Conservation (phyloP, 2,888 invertebrate species). For the Leptogaster cylindrica region DNA sequence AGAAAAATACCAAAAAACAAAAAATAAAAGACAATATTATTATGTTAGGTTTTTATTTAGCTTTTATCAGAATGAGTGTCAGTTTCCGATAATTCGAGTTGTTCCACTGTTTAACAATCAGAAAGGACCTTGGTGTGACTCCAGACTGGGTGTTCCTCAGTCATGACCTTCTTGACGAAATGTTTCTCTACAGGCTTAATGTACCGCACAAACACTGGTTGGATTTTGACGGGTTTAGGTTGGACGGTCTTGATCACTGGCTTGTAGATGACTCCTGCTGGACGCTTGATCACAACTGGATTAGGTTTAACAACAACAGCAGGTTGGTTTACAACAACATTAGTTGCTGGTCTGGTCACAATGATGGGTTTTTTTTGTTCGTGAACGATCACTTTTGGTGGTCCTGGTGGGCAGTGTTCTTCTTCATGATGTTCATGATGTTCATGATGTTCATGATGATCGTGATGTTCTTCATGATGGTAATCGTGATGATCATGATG, state of each 20-base stretch:
- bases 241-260: slow-evolving; percentile 60
- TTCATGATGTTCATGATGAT: background rate
- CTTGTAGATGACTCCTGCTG: slow-evolving; percentile 58
- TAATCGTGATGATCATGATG: background rate
- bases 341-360: slow-evolving; percentile 23
- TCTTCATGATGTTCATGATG: background rate
- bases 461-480: background rate
- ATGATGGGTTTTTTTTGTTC: slow-evolving; percentile 11
- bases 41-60: too few species aligned
- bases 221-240: slow-evolving; percentile 57
- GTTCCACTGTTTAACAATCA: slow-evolving; percentile 11
- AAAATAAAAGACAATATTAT: too few species aligned
- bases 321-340: slow-evolving; percentile 48
- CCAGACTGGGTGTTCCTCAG: slow-evolving; percentile 7
- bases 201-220: slow-evolving; percentile 60
- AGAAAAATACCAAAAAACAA: too few species aligned
- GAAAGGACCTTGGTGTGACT: slow-evolving; percentile 29
- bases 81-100: too few species aligned
- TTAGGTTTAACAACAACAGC: slow-evolving; percentile 57
- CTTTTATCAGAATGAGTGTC: too few species aligned
- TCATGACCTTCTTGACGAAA: slow-evolving; percentile 46
- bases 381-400: slow-evolving; percentile 11
- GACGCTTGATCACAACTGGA: slow-evolving; percentile 59
- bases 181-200: slow-evolving; percentile 60
- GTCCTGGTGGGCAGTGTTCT: background rate